Evolutionary conservation across 2,888 invertebrate genomes (phyloP), one percentile per base, ranked within the genome.

Genomic region (Pedicia rivosa): DNA sequence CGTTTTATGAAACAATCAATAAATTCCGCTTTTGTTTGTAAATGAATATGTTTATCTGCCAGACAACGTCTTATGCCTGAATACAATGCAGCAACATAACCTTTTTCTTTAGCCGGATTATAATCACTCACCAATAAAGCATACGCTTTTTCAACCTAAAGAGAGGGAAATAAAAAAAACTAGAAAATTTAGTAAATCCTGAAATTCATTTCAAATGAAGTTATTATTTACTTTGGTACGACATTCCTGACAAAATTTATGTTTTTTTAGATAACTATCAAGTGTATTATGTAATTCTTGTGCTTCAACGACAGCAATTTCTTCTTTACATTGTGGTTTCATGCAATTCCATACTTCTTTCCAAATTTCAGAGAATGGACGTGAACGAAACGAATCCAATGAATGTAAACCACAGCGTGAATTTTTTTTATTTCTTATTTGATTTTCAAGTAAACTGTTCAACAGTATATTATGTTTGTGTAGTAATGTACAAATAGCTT

Each of bases 231-330:
- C 90, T 70, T 91, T 92, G 44, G 87, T 83, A 48, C 88, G 80
- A 56, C 92, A 92, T 55, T 92, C 92, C 3, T 80, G 77, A 55
- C 92, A 92, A 62, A 92, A 92, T 65, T 88, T 75, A 58, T 92
- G 91, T 64, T 92, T 92, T 48, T 83, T 73, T 42, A 92, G 69
- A 62, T 92, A 92, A 47, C 78, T 82, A 53, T 91, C 88, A 26
- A 92, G 67, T 12, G 90, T 90, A 42, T 78, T 77, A 51, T 86
- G 78, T 42, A 92, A 65, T 46, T 78, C 79, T 52, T 78, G 78
- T 45, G 82, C 80, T 61, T 90, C 86, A 38, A 92, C 80, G 35
- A 88, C 73, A 30, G 88, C 81, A 46, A 90, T 78, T 59, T 90
- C 88, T 50, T 80, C 78, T 37, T 78, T 70, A 50, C 83, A 84